These are phyloP conservation scores for Halocynthia aurantium DNA, from an alignment of 23 tunicate genomes.

Conservation along the genomic window DNA sequence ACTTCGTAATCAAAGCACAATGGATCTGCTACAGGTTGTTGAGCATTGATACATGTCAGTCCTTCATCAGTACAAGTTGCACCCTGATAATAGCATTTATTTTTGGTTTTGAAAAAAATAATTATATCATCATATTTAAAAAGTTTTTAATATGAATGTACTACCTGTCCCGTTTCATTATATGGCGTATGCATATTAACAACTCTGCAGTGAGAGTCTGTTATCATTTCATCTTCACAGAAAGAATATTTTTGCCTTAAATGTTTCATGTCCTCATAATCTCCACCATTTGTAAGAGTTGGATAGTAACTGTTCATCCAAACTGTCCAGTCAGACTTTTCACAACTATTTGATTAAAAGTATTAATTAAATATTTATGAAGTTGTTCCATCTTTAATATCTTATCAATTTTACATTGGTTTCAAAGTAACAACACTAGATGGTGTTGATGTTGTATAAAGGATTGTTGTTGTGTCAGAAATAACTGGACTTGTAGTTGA, in stretches of 20 bases:
- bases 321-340: constrained; percentile 18
- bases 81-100: not conserved
- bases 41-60: constrained; percentile 2
- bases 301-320: constrained; percentile 31
- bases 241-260: constrained; percentile 6
- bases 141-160: not conserved
- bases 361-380: too few species aligned
- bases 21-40: constrained; percentile 6
- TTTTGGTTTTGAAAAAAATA: not conserved
- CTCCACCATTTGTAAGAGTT: constrained; percentile 30
- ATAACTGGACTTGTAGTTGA: not conserved
- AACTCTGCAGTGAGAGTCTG: constrained; percentile 16
- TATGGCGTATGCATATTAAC: constrained; percentile 4
- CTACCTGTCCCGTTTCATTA: constrained; percentile 6
- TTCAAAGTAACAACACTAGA: not conserved
- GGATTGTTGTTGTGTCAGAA: not conserved
- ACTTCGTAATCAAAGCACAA: constrained; percentile 21
- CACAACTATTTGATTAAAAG: constrained; percentile 1
- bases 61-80: constrained; percentile 9
- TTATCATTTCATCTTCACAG: constrained; percentile 18
- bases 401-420: not conserved
- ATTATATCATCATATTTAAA: too few species aligned
- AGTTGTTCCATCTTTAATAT: too few species aligned
- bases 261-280: constrained; percentile 11
- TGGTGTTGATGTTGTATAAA: not conserved